A percentile compares a stretch with the other conserved stretches of the same genome.
Conservation (phyloP, 2,113 vertebrate species). For the Callionymus lyra region DNA sequence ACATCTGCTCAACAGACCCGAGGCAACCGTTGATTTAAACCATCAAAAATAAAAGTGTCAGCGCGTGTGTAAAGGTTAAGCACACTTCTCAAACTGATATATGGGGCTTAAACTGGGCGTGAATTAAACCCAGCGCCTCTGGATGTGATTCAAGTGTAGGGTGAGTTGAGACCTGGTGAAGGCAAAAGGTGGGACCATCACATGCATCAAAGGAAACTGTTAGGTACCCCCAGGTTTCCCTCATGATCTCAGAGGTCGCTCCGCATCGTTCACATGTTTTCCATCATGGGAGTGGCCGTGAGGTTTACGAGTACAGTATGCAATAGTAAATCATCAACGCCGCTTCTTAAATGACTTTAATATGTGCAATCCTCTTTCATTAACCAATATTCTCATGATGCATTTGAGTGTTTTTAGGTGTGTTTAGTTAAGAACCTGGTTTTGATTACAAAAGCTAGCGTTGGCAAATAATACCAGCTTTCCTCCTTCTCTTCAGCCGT, state of each 20-base stretch:
- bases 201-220: slow-evolving; percentile 33
- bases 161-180: neutral
- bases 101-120: slow-evolving; percentile 1
- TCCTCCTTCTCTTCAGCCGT: slow-evolving; percentile 19
- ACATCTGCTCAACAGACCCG: too few species aligned
- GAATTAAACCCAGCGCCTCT: neutral
- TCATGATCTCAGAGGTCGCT: slow-evolving; percentile 5
- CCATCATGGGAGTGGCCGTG: slow-evolving; percentile 19
- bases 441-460: slow-evolving; percentile 40
- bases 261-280: slow-evolving; percentile 30
- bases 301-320: slow-evolving; percentile 23
- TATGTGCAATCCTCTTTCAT: slow-evolving; percentile 5
- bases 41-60: slow-evolving; percentile 14
- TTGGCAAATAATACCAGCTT: slow-evolving; percentile 31
- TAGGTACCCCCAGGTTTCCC: too few species aligned
- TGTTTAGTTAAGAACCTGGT: slow-evolving; percentile 27
- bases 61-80: slow-evolving; percentile 31
- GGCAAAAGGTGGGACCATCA: slow-evolving; percentile 23
- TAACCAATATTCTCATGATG: neutral
- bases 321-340: slow-evolving; percentile 19
- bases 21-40: slow-evolving; percentile 16
- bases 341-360: too few species aligned
- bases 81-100: slow-evolving; percentile 5
- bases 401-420: slow-evolving; percentile 2
- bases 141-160: slow-evolving; percentile 7